Conservation (phyloP, 1,140 invertebrate genomes). For the Plectus sambesii region DNA sequence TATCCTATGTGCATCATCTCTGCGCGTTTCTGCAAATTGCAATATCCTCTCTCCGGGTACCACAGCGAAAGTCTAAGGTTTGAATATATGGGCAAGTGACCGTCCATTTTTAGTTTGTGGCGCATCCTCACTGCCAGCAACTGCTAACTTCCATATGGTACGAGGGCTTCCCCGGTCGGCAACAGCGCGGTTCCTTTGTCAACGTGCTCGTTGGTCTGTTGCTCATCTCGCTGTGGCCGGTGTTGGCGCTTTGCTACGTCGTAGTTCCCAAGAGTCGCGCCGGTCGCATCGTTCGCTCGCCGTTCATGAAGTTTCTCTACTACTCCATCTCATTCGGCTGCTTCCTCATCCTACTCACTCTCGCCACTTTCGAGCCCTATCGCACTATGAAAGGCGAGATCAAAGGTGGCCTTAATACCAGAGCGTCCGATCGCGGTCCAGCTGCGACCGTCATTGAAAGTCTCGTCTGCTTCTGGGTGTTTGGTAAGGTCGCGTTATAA, state of each 20-base stretch:
- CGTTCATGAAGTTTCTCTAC: slow-evolving; percentile 84
- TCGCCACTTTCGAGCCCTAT: slow-evolving; percentile 64
- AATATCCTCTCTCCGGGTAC: too few species aligned
- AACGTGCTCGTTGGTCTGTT: slow-evolving; percentile 66
- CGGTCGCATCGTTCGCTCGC: slow-evolving; percentile 72
- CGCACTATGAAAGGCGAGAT: slow-evolving; percentile 65
- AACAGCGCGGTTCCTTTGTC: slow-evolving; percentile 61
- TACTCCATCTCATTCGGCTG: slow-evolving; percentile 77
- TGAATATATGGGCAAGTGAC: too few species aligned
- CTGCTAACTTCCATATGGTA: slow-evolving; percentile 80
- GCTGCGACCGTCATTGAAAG: slow-evolving; percentile 71
- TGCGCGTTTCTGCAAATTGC: too few species aligned
- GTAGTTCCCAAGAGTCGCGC: slow-evolving; percentile 64
- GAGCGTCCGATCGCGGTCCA: slow-evolving; percentile 63
- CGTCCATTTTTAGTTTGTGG: slow-evolving; percentile 62
- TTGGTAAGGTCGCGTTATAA: slow-evolving; percentile 55
- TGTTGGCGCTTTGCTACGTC: slow-evolving; percentile 72
- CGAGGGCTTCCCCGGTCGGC: slow-evolving; percentile 73
- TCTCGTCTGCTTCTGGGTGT: slow-evolving; percentile 66
- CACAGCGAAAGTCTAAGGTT: too few species aligned
- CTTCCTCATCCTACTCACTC: slow-evolving; percentile 56
- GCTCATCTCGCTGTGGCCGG: slow-evolving; percentile 68
- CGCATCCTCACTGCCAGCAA: slow-evolving; percentile 82
- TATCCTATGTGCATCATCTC: too few species aligned
- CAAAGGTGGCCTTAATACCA: slow-evolving; percentile 64